Percentiles rank a stretch among this genome's conserved stretches.
Evolutionary conservation across 1,140 invertebrate genomes (phyloP).

Genomic region (Drosophila albomicans): DNA sequence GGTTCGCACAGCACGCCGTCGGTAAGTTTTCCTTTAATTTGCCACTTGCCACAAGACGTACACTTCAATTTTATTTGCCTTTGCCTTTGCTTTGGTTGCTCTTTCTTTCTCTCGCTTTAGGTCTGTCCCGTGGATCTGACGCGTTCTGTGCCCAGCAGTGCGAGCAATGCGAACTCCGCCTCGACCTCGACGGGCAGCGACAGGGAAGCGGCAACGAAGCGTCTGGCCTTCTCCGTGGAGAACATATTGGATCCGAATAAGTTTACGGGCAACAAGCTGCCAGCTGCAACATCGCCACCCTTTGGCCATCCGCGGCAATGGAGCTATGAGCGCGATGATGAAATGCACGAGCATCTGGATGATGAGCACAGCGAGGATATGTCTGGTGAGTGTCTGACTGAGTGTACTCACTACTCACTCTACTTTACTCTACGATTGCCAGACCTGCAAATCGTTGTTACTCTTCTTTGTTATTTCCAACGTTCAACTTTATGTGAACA

Average conservation of each 20-base stretch:
- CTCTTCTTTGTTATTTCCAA: slow-evolving; percentile 16
- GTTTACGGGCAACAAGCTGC: slow-evolving; percentile 89
- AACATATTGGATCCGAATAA: slow-evolving; percentile 96
- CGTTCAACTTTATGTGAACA: slow-evolving; percentile 17
- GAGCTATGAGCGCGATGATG: slow-evolving; percentile 86
- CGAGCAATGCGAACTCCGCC: slow-evolving; percentile 51
- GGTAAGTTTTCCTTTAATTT: slow-evolving; percentile 60
- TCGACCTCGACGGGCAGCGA: slow-evolving; percentile 72
- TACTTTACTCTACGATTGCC: too few relatives aligned
- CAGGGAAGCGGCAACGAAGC: slow-evolving; percentile 80
- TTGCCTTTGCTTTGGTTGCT: neutral
- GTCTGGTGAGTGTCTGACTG: slow-evolving; percentile 74
- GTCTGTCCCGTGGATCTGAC: slow-evolving; percentile 84
- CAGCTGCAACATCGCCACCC: slow-evolving; percentile 21
- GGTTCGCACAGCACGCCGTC: slow-evolving; percentile 77
- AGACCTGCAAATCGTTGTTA: slow-evolving; percentile 9
- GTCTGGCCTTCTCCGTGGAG: slow-evolving; percentile 94
- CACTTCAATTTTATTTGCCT: neutral
- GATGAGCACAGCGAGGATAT: slow-evolving; percentile 84
- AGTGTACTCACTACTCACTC: neutral
- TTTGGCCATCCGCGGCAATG: slow-evolving; percentile 81
- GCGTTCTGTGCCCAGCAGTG: slow-evolving; percentile 71
- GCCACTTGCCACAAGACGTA: neutral
- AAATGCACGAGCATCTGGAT: slow-evolving; percentile 79
- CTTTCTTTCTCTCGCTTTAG: slow-evolving; percentile 30